These are phyloP conservation scores for Acanthurus lineatus DNA, from an alignment of 2,797 vertebrate genomes.

Conservation along the genomic window DNA sequence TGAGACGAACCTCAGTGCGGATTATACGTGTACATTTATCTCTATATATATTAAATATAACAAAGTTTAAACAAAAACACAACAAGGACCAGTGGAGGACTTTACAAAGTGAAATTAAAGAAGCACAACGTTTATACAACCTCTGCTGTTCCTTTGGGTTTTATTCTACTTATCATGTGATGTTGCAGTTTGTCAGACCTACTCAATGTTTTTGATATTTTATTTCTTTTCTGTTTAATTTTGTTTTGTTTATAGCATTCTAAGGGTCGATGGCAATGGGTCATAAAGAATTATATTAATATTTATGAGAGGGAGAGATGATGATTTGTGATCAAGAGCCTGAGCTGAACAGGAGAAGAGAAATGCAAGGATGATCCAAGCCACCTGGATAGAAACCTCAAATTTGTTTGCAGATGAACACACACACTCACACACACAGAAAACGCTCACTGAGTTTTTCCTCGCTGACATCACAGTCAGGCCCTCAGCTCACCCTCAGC, in stretches of 20 bases:
- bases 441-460: constrained; percentile 20
- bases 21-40: constrained; percentile 85
- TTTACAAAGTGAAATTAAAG: constrained; percentile 83
- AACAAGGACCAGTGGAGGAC: constrained; percentile 78
- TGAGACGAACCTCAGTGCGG: constrained; percentile 77
- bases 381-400: constrained; percentile 49
- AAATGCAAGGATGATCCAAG: constrained; percentile 40
- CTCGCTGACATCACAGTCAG: constrained; percentile 22
- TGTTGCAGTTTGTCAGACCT: constrained; percentile 77
- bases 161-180: constrained; percentile 78
- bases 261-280: constrained; percentile 55
- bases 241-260: constrained; percentile 61
- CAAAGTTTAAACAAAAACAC: constrained; percentile 82
- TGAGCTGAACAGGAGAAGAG: constrained; percentile 34
- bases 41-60: constrained; percentile 84
- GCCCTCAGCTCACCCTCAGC: constrained; percentile 24
- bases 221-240: constrained; percentile 47
- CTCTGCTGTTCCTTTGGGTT: constrained; percentile 80
- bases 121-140: constrained; percentile 91
- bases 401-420: constrained; percentile 2
- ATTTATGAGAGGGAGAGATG: constrained; percentile 63
- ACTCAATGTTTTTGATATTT: constrained; percentile 80
- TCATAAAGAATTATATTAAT: constrained; percentile 76
- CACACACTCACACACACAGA: constrained; percentile 27
- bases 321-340: constrained; percentile 60